A percentile compares a stretch with the other conserved stretches of the same genome.
phyloP scores from a whole-genome alignment of 1,140 invertebrate genomes.

The Neodiprion pinetum region DNA sequence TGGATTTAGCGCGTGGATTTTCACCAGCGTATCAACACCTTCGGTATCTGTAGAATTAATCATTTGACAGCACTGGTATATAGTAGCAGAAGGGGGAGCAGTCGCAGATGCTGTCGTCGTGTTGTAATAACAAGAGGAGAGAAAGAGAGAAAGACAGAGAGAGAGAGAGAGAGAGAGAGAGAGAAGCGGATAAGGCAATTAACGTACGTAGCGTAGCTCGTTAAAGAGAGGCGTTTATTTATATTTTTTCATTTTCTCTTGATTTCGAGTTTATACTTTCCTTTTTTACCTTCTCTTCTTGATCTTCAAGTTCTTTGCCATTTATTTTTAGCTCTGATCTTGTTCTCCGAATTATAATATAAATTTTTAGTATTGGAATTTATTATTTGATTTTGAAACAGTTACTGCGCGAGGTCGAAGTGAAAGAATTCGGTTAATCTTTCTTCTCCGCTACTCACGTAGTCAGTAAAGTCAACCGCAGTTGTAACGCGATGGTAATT shows the following conservation, averaged over 20 bases:
- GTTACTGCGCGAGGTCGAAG: too few relatives aligned
- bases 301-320: slow-evolving; percentile 11
- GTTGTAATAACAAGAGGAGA: slow-evolving; percentile 20
- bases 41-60: slow-evolving; percentile 11
- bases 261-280: neutral
- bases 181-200: slow-evolving; percentile 58
- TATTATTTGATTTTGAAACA: too few relatives aligned
- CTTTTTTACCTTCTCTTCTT: slow-evolving; percentile 5
- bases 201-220: slow-evolving; percentile 61
- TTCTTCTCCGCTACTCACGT: too few relatives aligned
- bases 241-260: too few relatives aligned
- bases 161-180: slow-evolving; percentile 30
- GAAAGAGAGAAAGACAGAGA: slow-evolving; percentile 18
- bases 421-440: too few relatives aligned
- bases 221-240: slow-evolving; percentile 44
- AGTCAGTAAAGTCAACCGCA: too few relatives aligned
- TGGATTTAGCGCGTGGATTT: neutral
- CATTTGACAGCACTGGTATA: neutral
- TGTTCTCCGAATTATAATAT: neutral
- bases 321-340: slow-evolving; percentile 14
- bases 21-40: neutral
- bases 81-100: too few relatives aligned
- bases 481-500: too few relatives aligned
- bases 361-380: too few relatives aligned
- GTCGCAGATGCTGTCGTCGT: slow-evolving; percentile 28